Base-by-base conservation (phyloP, 2,113 vertebrate species). In the Plotosus lineatus region DNA sequence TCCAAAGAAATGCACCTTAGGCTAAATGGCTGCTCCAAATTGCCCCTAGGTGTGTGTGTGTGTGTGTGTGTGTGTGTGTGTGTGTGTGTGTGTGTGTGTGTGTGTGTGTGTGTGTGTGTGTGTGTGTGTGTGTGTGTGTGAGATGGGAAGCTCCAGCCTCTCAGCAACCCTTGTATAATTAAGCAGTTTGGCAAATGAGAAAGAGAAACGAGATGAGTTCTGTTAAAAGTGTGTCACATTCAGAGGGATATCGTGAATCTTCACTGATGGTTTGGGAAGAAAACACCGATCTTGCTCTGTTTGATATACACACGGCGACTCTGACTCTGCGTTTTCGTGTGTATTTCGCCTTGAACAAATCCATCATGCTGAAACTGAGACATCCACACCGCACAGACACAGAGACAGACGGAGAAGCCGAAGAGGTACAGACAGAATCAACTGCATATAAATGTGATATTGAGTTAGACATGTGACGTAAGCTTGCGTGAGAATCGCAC, bases 241-340 rank as follows among this genome's bases (percentile, higher is more conserved):
- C 26, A 31, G 33, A 44, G 50, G n/a, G 63, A 40, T 53, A 50
- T 21, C 42, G 46, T 51, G 26, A n/a, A n/a, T n/a, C 50, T 58
- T 55, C 50, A 60, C 68, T 23, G n/a, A 78, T 33, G n/a, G 42
- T n/a, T 61, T 83, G 79, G 75, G 82, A 81, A 71, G 11, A 60
- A 83, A 55, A 53, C 14, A 51, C 42, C 55, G 28, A 81, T 72
- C 79, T 82, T 46, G 14, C 60, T 56, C 38, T 60, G 46, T 72
- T 56, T 53, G 75, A 71, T 76, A n/a, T 44, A 44, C 31, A n/a
- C 85, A 79, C 61, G 26, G 46, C 40, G 55, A 78, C 60, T 60
- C 66, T 86, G 12, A 71, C 79, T 77, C 23, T 63, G 76, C 75
- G 69, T 19, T 46, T 26, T 80, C 42, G 50, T 75, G 79, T 82